A percentile compares a stretch with the other conserved stretches of the same genome.
Conservation (phyloP, 2,113 vertebrate species). For the Pluvialis apricaria region DNA sequence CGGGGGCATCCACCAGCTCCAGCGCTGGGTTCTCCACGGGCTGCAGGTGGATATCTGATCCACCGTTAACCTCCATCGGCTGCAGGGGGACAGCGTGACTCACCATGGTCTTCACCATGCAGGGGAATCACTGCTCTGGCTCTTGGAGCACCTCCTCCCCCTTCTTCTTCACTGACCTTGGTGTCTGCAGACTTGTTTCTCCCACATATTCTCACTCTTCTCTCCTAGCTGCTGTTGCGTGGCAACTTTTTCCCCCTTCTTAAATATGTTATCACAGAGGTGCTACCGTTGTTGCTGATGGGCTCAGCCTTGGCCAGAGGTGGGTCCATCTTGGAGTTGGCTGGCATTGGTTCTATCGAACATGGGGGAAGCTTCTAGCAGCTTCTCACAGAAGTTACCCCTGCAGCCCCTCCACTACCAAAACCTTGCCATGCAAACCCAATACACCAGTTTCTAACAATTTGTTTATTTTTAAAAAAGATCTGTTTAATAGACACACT, state of each 20-base stretch:
- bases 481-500: neutral
- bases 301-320: fast-evolving
- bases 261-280: neutral
- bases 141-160: fast-evolving
- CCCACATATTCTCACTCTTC: neutral
- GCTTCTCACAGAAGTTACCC: neutral
- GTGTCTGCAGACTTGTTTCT: neutral
- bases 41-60: neutral
- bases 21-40: fast-evolving
- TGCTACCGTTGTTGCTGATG: fast-evolving
- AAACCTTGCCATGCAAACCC: neutral
- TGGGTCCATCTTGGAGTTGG: fast-evolving
- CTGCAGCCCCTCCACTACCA: fast-evolving
- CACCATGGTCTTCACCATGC: too few relatives aligned
- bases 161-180: neutral
- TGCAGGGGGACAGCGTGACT: neutral
- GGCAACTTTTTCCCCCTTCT: neutral
- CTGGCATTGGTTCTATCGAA: neutral
- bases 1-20: neutral
- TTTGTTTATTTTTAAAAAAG: neutral
- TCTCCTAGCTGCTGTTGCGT: neutral
- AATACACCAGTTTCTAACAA: neutral
- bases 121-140: neutral
- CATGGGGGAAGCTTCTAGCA: fast-evolving
- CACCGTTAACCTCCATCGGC: fast-evolving